Evolutionary conservation across 2,113 vertebrate species (phyloP), one percentile per base, ranked within the genome.

Genomic region (Camelus bactrianus): DNA sequence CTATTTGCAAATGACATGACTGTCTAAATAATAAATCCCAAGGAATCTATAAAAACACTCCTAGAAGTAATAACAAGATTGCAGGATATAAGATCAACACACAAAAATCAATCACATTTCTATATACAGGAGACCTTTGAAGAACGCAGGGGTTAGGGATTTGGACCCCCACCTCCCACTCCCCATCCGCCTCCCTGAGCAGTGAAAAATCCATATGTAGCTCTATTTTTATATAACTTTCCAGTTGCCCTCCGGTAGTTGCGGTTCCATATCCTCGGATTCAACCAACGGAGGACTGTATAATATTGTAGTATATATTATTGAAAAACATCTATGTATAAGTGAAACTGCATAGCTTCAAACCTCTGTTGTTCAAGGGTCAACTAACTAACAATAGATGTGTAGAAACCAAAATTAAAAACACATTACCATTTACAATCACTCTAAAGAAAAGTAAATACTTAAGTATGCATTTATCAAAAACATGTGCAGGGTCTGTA

Each of bases 1-100:
- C 52, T 83, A n/a, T 56, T 88, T 93, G 64, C 54, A 79, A 88
- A 88, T 93, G 64, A 72, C n/a, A 64, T 83, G 32, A n/a, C n/a
- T 80, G 54, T 70, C 83, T 80, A 50, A 20, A 70, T 52, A 17
- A 28, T 46, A 84, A 85, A 85, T 93, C n/a, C 58, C 58, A 76
- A 84, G 14, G 32, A 65, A 76, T 64, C 20, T 64, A 46, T 14
- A 26, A 65, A 84, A 93, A 56, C 35, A 54, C 14, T 76, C n/a
- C 58, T 28, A 11, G 60, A 85, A 84, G 13, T 84, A 84, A 67
- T 65, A 93, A 92, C 32, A 76, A 32, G 17, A 13, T 65, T 14
- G 9, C 6, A 67, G 38, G n/a, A 77, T 22, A 86, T 19, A 77
- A 79, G 75, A 87, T 30, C 60, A 79, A 93, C 73, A 79, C 50